Evolutionary conservation across 2,888 invertebrate species (phyloP), one percentile per base, ranked within the genome.

Genomic region (Eristalis intricaria): DNA sequence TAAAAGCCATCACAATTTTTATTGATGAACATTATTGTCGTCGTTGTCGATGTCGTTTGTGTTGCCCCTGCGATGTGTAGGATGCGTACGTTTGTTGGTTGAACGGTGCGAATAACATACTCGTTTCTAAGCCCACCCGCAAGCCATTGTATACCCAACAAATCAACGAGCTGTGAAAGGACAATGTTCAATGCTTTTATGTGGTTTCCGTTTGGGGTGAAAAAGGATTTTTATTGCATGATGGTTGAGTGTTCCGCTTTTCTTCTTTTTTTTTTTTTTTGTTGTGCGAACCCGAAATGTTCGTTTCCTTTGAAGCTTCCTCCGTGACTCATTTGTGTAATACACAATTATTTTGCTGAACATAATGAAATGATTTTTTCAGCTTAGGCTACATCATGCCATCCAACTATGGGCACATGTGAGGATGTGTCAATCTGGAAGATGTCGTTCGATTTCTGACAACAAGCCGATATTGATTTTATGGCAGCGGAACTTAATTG

Each of bases 121-220:
- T 74, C 65, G 65, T 71, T 74, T 60, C 68, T 69, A 60, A 82
- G 68, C 35, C 64, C 29, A 64, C 70, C 70, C 56, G 61, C 77
- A 63, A 78, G 66, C 66, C 61, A 75, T 66, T 83, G 77, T 66
- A 63, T 35, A 68, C 78, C 74, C 77, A 70, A 43, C 65, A 75
- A 86, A 75, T 79, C 78, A 83, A 86, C 86, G 86, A 86, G 75
- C 86, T 86, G 86, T 86, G 83, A 86, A 86, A 86, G 83, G 86
- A 86, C 83, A 86, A 86, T 83, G 86, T 75, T 86, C 83, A 75
- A 83, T 78, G 86, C 86, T 86, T 86, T 86, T 83, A 86, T 86
- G 86, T 68, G 86, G 83, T 79, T 83, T 86, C 86, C 86, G 83
- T 66, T 78, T 74, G 60, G 81, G 75, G 26, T 38, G 56, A 78